These are phyloP conservation scores for Tenthredo notha DNA, from an alignment of 2,888 invertebrate genomes.

Conservation along the genomic window DNA sequence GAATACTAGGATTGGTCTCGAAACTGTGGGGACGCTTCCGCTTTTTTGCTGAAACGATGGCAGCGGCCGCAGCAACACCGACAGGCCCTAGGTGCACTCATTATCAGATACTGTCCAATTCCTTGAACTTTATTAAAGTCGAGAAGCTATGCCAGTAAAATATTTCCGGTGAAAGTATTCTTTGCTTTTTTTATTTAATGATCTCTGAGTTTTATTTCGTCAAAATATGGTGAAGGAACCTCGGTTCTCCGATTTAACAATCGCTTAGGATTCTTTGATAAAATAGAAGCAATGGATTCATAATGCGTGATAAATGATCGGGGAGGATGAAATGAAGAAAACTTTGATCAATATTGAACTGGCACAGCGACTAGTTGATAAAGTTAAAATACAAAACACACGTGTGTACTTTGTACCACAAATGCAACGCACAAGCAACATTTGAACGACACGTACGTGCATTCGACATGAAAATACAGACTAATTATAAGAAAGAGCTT, in stretches of 20 bases:
- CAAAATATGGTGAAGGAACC: not conserved
- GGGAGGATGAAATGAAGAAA: not conserved
- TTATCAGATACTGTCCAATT: slow-evolving; percentile 53
- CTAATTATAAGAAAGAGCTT: slow-evolving; percentile 35
- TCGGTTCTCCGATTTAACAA: not conserved
- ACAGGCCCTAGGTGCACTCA: slow-evolving; percentile 86
- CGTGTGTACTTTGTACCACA: slow-evolving; percentile 42
- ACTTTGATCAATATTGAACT: slow-evolving; percentile 11
- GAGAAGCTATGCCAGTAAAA: slow-evolving; percentile 21
- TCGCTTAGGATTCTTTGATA: not conserved
- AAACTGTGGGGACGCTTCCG: slow-evolving; percentile 97
- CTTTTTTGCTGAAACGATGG: slow-evolving; percentile 97
- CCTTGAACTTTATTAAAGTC: not conserved
- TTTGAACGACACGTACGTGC: slow-evolving; percentile 39
- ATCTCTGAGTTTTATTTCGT: not conserved
- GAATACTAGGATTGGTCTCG: slow-evolving; percentile 97
- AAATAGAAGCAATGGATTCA: not conserved
- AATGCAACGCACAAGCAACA: slow-evolving; percentile 50
- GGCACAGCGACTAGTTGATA: slow-evolving; percentile 10
- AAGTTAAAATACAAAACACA: slow-evolving; percentile 40
- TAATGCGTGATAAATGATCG: not conserved
- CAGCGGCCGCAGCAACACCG: slow-evolving; percentile 97
- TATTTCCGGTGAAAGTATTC: not conserved
- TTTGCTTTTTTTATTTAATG: not conserved
- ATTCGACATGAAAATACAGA: slow-evolving; percentile 39